Conservation (phyloP, 1,140 invertebrate genomes). For the Pseudobourletiella spinata region DNA sequence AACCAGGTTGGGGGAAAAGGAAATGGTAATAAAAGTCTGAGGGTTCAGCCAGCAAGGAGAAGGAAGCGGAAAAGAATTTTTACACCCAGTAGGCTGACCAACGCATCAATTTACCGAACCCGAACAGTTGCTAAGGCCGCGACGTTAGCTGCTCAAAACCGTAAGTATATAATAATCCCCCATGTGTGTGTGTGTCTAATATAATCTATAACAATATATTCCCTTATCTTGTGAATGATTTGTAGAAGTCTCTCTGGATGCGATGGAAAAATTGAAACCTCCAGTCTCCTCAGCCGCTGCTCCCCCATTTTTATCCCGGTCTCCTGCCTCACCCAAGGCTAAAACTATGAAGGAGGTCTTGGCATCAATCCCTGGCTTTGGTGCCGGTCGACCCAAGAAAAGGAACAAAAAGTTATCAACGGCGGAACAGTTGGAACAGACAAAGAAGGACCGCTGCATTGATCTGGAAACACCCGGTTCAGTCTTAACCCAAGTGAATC, state of each 20-base stretch:
- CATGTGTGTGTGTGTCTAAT: too few relatives aligned
- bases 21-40: neutral
- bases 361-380: conserved; percentile 82
- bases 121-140: conserved; percentile 29
- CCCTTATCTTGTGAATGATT: neutral
- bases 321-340: conserved; percentile 27
- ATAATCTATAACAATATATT: neutral
- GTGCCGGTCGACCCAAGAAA: conserved; percentile 62
- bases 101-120: conserved; percentile 29
- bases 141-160: conserved; percentile 24
- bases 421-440: conserved; percentile 84
- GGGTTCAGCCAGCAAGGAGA: conserved; percentile 9
- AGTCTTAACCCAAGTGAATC: conserved; percentile 83
- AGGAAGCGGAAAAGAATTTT: conserved; percentile 29
- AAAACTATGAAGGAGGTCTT: conserved; percentile 74
- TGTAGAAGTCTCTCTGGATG: too few relatives aligned
- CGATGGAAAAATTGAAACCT: conserved; percentile 4
- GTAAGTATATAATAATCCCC: conserved; percentile 18
- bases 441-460: conserved; percentile 75
- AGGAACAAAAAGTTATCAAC: conserved; percentile 74
- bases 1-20: too few relatives aligned
- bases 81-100: conserved; percentile 13
- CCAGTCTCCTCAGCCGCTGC: too few relatives aligned
- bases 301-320: neutral
- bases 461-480: conserved; percentile 95